Evolutionary conservation across 2,113 vertebrate genomes (phyloP).

Genomic region (Loxodonta africana): DNA sequence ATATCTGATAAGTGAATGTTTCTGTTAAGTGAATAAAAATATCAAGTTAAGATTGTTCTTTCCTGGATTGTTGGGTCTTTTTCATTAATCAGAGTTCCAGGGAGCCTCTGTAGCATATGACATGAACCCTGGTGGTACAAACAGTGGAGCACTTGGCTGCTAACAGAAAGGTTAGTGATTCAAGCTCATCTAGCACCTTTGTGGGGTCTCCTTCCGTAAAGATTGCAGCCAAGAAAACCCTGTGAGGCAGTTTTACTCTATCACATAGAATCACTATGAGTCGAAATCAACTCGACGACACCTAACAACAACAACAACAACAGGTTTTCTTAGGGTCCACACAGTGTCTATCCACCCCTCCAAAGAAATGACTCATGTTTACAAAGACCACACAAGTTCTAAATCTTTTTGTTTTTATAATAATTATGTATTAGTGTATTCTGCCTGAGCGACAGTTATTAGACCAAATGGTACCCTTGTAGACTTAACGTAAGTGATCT

Average conservation of each 20-base stretch:
- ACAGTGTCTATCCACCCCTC: rapidly evolving
- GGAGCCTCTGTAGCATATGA: neutral
- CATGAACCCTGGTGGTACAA: neutral
- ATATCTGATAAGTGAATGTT: conserved; percentile 97
- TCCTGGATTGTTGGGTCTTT: conserved; percentile 68
- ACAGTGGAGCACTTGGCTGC: neutral
- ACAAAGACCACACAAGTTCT: neutral
- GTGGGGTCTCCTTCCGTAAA: neutral
- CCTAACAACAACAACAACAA: no score
- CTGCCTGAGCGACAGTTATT: no score
- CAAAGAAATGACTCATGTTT: neutral
- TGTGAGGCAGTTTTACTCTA: neutral
- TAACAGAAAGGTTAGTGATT: neutral
- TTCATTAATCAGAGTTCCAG: neutral
- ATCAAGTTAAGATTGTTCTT: conserved; percentile 86
- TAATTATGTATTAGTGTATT: neutral
- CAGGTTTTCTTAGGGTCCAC: neutral
- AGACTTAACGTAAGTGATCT: neutral
- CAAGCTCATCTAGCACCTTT: neutral
- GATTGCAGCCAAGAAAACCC: neutral
- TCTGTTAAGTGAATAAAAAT: conserved; percentile 98
- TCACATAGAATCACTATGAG: neutral
- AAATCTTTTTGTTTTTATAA: neutral
- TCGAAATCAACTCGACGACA: neutral
- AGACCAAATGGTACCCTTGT: neutral